Evolutionary conservation across 2,888 invertebrate species (phyloP).

Genomic region (Mimumesa dahlbomi): DNA sequence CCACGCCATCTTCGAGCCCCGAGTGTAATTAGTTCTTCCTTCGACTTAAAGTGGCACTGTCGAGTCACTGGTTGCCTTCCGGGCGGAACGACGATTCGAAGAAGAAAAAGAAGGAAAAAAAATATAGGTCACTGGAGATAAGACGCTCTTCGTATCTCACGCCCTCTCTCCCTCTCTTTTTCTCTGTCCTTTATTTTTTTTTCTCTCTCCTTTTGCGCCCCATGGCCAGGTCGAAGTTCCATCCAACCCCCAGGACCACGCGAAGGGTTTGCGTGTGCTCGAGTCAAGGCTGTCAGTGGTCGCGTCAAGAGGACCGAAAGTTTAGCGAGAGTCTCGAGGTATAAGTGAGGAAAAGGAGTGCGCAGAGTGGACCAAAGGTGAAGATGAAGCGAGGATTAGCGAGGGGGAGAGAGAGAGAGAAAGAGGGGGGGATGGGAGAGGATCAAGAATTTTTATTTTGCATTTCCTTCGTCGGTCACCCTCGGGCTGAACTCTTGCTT

Average conservation of each 20-base stretch:
- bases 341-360: neutral
- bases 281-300: slow-evolving; percentile 10
- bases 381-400: slow-evolving; percentile 10
- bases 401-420: neutral
- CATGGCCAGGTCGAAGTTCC: slow-evolving; percentile 14
- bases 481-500: too few species aligned
- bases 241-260: slow-evolving; percentile 18
- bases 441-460: slow-evolving; percentile 28
- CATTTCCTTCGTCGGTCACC: neutral
- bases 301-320: slow-evolving; percentile 23
- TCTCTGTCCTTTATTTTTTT: neutral
- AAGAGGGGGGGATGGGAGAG: slow-evolving; percentile 8
- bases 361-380: neutral
- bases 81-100: slow-evolving; percentile 46
- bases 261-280: slow-evolving; percentile 26
- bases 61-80: slow-evolving; percentile 19
- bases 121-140: slow-evolving; percentile 69
- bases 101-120: slow-evolving; percentile 67
- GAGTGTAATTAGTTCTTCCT: slow-evolving; percentile 74
- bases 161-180: neutral
- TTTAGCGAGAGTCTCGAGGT: slow-evolving; percentile 29
- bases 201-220: neutral
- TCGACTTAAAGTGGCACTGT: slow-evolving; percentile 72
- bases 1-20: slow-evolving; percentile 60
- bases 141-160: slow-evolving; percentile 52